Conservation (phyloP, 2,113 vertebrate species). For the human (Homo sapiens) region GRCh38 chr4:166241001-166241500, state of each 20-base stretch:
- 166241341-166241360: not conserved
- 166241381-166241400: not conserved
- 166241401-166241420: not conserved
- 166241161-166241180: constrained; percentile 55
- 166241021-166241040: constrained; percentile 68
- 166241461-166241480: not conserved
- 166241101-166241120: constrained; percentile 78
- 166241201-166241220: not conserved
- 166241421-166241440: not conserved
- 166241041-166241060: constrained; percentile 79
- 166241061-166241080: constrained; percentile 84
- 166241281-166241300: not conserved
- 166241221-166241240: not conserved
- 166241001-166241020: constrained; percentile 73
- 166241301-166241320: not conserved
- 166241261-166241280: not conserved
- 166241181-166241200: constrained; percentile 6
- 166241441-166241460: not conserved
- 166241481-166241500: not conserved
- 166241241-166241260: not conserved
- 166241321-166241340: not conserved
- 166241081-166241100: constrained; percentile 78
- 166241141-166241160: constrained; percentile 76
- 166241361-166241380: not conserved
- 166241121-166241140: constrained; percentile 76